Evolutionary conservation across 2,797 vertebrate genomes (phyloP).

Genomic region (Saguinus oedipus): DNA sequence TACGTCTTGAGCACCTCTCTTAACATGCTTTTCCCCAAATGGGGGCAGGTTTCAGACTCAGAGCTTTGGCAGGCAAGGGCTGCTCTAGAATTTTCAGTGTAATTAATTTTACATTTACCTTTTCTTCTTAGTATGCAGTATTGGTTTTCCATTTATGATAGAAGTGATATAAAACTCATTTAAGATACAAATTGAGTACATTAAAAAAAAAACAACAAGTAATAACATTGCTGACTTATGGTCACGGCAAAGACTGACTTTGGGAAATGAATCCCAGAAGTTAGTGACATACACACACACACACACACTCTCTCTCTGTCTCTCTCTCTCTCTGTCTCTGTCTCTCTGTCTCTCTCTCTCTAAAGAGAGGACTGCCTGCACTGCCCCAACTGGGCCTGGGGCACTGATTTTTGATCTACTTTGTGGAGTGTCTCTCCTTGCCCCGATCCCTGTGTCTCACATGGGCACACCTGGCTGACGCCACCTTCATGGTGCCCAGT

Average conservation of each 20-base stretch:
- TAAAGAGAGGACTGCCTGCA: not conserved
- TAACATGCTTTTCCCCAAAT: slow-evolving; percentile 16
- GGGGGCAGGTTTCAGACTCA: not conserved
- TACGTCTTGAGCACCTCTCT: not conserved
- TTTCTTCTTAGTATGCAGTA: not conserved
- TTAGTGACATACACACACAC: not conserved
- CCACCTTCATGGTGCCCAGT: no score
- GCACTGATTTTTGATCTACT: not conserved
- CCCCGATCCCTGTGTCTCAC: not conserved
- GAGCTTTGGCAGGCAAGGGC: not conserved
- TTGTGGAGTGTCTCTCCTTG: not conserved
- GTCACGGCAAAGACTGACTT: not conserved
- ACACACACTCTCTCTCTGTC: no score
- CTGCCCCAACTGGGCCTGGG: not conserved
- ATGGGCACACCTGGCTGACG: not conserved
- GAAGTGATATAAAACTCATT: not conserved
- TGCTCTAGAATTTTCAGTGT: slow-evolving; percentile 21
- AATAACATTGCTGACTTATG: not conserved
- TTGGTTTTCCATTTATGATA: slow-evolving; percentile 25
- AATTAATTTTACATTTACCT: slow-evolving; percentile 41
- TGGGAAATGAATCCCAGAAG: not conserved
- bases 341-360: not conserved
- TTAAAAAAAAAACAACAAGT: slow-evolving; percentile 48
- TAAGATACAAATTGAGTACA: not conserved
- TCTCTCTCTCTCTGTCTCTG: no score